phyloP scores from a whole-genome alignment of 2,113 vertebrate species.

The Rynchops niger region DNA sequence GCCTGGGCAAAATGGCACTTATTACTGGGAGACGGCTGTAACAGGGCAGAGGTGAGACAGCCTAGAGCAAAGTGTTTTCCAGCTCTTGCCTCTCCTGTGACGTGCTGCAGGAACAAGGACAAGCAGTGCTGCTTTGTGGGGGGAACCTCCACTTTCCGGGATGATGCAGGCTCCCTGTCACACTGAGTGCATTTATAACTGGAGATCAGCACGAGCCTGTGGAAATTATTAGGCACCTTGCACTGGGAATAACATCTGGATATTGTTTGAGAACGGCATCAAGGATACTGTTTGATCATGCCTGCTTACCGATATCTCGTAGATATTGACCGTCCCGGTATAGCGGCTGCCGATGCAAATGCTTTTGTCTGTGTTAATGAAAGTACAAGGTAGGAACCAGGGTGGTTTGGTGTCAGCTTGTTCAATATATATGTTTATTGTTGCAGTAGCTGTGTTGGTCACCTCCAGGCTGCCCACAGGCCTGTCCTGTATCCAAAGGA shows the following conservation, averaged over 20 bases:
- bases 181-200: not conserved
- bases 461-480: not conserved
- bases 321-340: constrained; percentile 78
- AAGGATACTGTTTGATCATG: too few species aligned
- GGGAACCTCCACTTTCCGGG: not conserved
- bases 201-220: not conserved
- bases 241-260: not conserved
- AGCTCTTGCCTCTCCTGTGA: not conserved
- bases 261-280: not conserved
- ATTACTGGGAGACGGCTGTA: not conserved
- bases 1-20: not conserved
- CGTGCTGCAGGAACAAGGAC: not conserved
- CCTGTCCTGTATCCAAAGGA: constrained; percentile 72
- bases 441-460: constrained; percentile 72
- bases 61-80: not conserved
- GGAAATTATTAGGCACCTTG: not conserved
- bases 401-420: constrained; percentile 83
- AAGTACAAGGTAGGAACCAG: constrained; percentile 85
- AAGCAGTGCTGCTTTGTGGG: not conserved
- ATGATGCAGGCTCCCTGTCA: not conserved
- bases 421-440: constrained; percentile 73
- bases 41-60: not conserved
- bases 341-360: constrained; percentile 83
- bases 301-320: constrained; percentile 73
- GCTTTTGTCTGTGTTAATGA: constrained; percentile 10